Base-by-base conservation (phyloP, 2,113 vertebrate genomes). In the Salvator merianae region DNA sequence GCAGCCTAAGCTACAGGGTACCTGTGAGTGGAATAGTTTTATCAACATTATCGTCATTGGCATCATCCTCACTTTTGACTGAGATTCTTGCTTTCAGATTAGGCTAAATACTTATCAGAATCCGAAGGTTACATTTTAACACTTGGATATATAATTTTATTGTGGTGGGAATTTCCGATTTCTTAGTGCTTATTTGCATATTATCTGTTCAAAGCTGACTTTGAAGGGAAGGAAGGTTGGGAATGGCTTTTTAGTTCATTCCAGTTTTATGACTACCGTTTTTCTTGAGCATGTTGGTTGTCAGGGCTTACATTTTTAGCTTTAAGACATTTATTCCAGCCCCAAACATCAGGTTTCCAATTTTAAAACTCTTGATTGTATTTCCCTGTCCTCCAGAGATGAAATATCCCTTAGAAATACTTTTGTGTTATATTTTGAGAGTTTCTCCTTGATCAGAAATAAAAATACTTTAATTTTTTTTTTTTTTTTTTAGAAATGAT, bases 1-100 rank as follows among this genome's bases (percentile, higher is more conserved):
- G 80, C 77, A 50, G 8, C 4, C 30, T 80, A n/a, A 16, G 10
- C 73, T 76, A 84, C 90, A 43, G 69, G n/a, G n/a, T 75, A n/a
- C 26, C 84, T n/a, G 30, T 22, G 6, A 65, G n/a, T 59, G 22
- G 20, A 20, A 59, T 47, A 47, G 5, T 47, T 47, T 47, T 9
- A 47, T 9, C 43, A 47, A 7, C 10, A 47, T 47, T 47, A 59
- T 59, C 53, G 18, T 5, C 18, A 16, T 55, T 18, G 16, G 7
- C 53, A 55, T 55, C 53, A 55, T 55, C 16, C 10, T 12, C 53
- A 55, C 53, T 55, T 47, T 24, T 63, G 53, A 43, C 16, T 71
- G 34, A 82, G 69, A 77, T 77, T 55, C 22, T 77, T 53, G 55
- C 9, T 4, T 77, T 62, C 28, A 22, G 32, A 30, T 59, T 12